These are phyloP conservation scores for Desmophyllum pertusum DNA, from an alignment of 92 coral and sea anemone species.

Conservation along the genomic window DNA sequence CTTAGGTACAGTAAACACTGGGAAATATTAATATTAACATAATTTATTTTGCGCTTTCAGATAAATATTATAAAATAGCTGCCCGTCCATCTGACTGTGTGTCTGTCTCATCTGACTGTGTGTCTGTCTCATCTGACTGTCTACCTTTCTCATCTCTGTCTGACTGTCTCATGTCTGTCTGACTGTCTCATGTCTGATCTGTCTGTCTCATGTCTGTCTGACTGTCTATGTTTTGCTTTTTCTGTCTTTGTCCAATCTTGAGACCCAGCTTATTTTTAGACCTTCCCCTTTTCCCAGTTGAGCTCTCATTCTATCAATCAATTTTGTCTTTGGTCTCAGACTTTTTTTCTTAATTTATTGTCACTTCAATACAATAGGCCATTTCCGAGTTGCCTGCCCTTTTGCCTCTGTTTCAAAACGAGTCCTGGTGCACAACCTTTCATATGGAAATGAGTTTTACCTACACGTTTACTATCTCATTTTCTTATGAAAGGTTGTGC, in stretches of 20 bases:
- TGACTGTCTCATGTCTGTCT: background rate
- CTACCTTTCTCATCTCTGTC: background rate
- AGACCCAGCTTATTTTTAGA: background rate
- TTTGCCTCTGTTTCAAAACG: no score
- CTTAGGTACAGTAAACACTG: constrained; percentile 66
- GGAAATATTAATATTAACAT: no score
- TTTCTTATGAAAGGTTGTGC: no score
- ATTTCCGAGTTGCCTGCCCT: no score
- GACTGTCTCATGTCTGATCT: background rate
- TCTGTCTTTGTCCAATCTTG: background rate
- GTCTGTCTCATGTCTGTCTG: background rate
- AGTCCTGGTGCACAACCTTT: no score
- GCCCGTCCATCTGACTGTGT: no score
- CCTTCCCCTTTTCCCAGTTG: background rate
- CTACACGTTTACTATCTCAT: no score
- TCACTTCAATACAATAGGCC: background rate
- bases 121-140: background rate
- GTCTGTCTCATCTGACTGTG: background rate
- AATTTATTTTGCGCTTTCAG: no score
- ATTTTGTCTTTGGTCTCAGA: background rate
- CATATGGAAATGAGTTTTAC: no score
- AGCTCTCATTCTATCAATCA: no score
- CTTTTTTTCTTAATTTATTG: background rate
- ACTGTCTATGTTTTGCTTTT: background rate
- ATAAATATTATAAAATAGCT: no score